Percentiles rank a stretch among this genome's conserved stretches.
These are phyloP conservation scores for Accipiter virgatus DNA, from an alignment of 2,113 vertebrate genomes.

Conservation along the genomic window DNA sequence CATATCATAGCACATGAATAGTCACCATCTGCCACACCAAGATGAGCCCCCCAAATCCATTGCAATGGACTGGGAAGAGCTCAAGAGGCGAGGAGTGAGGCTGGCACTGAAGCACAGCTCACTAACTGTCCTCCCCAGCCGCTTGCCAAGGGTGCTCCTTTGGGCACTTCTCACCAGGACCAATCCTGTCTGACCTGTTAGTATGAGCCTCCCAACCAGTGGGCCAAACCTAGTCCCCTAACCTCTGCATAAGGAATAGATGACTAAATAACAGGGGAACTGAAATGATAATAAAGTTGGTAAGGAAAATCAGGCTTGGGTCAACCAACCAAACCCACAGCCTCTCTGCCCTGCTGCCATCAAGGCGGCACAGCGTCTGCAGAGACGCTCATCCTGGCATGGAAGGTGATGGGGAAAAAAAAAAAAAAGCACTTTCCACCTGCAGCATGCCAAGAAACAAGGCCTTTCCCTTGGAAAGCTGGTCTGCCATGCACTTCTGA, in stretches of 20 bases:
- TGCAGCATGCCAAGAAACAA: not conserved
- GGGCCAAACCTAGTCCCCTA: not conserved
- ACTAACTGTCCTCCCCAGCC: not conserved
- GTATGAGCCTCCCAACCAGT: not conserved
- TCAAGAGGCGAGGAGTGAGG: not conserved
- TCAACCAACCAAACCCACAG: not conserved
- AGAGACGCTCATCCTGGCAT: not conserved
- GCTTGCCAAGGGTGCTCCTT: not conserved
- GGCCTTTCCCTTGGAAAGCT: not conserved
- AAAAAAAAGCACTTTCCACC: not conserved
- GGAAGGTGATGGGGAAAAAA: not conserved
- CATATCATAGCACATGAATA: not conserved
- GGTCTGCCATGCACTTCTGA: not conserved
- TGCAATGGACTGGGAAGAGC: not conserved
- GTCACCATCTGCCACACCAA: not conserved
- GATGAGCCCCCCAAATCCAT: not conserved
- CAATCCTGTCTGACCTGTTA: not conserved
- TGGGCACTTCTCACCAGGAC: not conserved
- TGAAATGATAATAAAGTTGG: not conserved
- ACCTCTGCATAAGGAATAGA: not conserved
- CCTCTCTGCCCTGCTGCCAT: not conserved
- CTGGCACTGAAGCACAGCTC: not conserved
- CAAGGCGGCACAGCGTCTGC: not conserved
- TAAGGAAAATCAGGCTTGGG: not conserved
- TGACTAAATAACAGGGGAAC: not conserved